Evolutionary conservation across 2,888 invertebrate genomes (phyloP).

Genomic region (Tetanocera ferruginea): DNA sequence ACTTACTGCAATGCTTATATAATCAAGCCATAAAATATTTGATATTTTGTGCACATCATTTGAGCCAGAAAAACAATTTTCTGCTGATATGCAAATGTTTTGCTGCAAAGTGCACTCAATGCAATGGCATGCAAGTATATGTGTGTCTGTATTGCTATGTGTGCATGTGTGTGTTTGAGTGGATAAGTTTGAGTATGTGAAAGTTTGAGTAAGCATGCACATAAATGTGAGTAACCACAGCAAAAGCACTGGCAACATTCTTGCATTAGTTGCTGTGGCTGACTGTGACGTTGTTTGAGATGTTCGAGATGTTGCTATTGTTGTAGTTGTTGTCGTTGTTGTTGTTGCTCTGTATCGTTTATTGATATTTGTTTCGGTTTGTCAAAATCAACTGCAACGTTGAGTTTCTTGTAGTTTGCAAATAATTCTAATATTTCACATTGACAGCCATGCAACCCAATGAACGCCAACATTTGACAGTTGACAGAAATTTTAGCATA

Average conservation of each 20-base stretch:
- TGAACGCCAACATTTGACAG: conserved; percentile 19
- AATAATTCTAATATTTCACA: conserved; percentile 50
- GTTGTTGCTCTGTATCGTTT: neutral
- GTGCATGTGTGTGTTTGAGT: neutral
- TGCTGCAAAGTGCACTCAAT: too few species aligned
- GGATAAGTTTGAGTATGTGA: neutral
- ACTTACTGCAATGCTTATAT: neutral
- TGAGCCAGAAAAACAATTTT: neutral
- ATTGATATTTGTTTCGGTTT: neutral
- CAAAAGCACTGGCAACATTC: neutral
- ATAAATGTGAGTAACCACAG: neutral
- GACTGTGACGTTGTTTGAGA: too few species aligned
- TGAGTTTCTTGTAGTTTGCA: conserved; percentile 41
- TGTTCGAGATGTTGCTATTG: neutral
- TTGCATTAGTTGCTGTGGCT: neutral
- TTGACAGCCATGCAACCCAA: conserved; percentile 28
- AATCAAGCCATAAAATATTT: conserved; percentile 13
- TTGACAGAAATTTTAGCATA: too few species aligned
- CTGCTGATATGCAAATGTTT: neutral
- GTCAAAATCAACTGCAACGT: conserved; percentile 24
- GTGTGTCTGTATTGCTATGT: neutral
- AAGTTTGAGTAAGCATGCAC: neutral
- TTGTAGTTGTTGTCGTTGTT: neutral
- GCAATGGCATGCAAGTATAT: neutral
- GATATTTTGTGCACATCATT: conserved; percentile 11